Percentiles rank a stretch among this genome's conserved stretches.
These are phyloP conservation scores for Suricata suricatta DNA, from an alignment of 2,113 vertebrate species.

Conservation along the genomic window DNA sequence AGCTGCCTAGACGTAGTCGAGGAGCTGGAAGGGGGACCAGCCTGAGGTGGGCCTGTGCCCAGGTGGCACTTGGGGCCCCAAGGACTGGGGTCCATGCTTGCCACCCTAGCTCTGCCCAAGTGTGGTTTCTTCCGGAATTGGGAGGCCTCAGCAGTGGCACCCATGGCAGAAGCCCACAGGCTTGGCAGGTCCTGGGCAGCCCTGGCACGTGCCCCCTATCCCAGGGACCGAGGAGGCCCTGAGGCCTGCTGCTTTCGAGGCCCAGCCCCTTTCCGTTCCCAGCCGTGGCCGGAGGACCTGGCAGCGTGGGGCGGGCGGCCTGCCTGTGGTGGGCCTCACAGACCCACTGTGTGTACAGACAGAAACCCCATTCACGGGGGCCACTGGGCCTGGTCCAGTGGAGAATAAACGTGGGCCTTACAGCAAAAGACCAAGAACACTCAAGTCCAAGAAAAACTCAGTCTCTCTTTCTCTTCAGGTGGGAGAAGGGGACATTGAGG, in stretches of 20 bases:
- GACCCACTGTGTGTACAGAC: slow-evolving; percentile 38
- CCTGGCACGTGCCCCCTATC: neutral
- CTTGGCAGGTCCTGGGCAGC: neutral
- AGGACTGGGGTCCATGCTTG: neutral
- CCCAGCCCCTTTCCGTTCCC: neutral
- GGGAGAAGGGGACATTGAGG: neutral
- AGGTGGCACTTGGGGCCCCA: neutral
- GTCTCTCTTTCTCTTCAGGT: slow-evolving; percentile 27
- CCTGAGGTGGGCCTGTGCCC: neutral
- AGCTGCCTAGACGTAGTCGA: neutral
- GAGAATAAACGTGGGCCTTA: slow-evolving; percentile 36
- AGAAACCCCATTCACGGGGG: slow-evolving; percentile 69
- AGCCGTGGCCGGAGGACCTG: neutral
- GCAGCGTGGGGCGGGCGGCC: neutral
- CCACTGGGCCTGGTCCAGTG: slow-evolving; percentile 33
- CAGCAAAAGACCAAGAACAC: neutral
- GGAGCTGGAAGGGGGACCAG: neutral
- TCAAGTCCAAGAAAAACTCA: neutral
- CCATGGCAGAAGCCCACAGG: neutral
- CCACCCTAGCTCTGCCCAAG: neutral
- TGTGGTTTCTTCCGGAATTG: neutral
- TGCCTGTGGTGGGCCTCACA: neutral
- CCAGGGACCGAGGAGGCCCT: neutral
- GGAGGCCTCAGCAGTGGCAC: neutral
- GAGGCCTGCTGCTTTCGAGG: neutral